Conservation (phyloP, 2,888 invertebrate genomes). For the Watsonalla binaria region DNA sequence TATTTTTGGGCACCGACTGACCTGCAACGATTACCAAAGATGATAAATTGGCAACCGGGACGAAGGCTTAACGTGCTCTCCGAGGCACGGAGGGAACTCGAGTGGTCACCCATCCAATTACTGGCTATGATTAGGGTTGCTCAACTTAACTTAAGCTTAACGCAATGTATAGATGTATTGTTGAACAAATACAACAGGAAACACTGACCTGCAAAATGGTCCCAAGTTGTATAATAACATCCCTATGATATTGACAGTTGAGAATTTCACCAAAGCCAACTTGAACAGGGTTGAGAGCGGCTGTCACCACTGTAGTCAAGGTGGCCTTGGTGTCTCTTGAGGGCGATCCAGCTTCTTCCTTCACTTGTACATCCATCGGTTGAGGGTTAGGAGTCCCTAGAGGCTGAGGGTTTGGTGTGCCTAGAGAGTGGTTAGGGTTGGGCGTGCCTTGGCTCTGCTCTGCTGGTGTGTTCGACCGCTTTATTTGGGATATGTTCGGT, state of each 20-base stretch:
- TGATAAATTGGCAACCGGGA: no score
- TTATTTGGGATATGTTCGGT: constrained; percentile 71
- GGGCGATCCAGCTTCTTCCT: constrained; percentile 55
- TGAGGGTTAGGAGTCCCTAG: constrained; percentile 56
- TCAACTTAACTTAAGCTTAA: no score
- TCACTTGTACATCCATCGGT: constrained; percentile 61
- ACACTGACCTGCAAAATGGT: constrained; percentile 85
- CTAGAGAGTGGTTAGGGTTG: constrained; percentile 61
- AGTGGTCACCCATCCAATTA: no score
- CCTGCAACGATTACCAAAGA: no score
- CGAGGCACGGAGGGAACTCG: no score
- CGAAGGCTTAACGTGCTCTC: no score
- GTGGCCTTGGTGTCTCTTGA: constrained; percentile 55
- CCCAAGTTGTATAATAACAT: constrained; percentile 88
- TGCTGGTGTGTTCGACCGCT: constrained; percentile 60
- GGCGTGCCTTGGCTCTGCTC: constrained; percentile 67
- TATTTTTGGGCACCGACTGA: no score
- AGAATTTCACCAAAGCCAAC: constrained; percentile 89
- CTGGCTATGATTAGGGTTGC: no score
- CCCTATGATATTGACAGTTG: constrained; percentile 93
- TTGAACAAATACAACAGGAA: no score
- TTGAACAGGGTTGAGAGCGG: constrained; percentile 80
- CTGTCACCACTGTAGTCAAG: constrained; percentile 51
- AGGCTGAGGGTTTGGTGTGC: constrained; percentile 56
- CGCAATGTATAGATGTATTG: no score